A percentile compares a stretch with the other conserved stretches of the same genome.
Evolutionary conservation across 2,797 vertebrate species (phyloP).

Genomic region (Buphagus erythrorhynchus): DNA sequence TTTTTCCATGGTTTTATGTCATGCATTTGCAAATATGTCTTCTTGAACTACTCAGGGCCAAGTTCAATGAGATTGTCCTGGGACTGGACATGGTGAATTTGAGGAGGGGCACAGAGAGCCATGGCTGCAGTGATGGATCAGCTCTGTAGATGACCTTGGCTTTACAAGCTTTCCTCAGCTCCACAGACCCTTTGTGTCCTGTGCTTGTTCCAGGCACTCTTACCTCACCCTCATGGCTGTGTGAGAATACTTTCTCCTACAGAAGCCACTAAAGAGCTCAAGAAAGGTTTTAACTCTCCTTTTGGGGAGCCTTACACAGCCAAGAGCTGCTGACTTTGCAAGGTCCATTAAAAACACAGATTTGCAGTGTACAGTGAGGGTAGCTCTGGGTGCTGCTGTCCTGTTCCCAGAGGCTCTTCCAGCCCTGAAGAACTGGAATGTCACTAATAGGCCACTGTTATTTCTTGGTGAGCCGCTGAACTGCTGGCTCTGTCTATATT

Average conservation of each 20-base stretch:
- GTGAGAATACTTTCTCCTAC: background rate
- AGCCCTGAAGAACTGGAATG: background rate
- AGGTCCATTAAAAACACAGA: background rate
- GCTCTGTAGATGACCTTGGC: background rate
- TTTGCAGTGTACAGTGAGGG: background rate
- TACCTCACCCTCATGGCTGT: background rate
- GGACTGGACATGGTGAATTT: background rate
- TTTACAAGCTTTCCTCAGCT: background rate
- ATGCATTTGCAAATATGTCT: background rate
- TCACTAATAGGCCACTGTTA: background rate
- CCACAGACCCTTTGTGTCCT: background rate
- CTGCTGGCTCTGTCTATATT: background rate
- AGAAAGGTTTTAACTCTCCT: background rate
- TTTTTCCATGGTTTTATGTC: background rate
- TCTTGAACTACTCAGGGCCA: background rate
- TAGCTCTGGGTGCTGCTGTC: background rate
- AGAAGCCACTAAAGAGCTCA: background rate
- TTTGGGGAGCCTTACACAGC: background rate
- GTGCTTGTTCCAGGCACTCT: background rate
- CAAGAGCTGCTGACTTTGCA: background rate
- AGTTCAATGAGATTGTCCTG: rapidly evolving
- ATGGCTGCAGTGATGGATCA: background rate
- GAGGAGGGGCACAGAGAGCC: background rate
- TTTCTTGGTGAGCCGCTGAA: background rate
- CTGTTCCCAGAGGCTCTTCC: background rate